A percentile compares a stretch with the other conserved stretches of the same genome.
Conservation (phyloP, 2,888 invertebrate species). For the Leucoptera coffeella region DNA sequence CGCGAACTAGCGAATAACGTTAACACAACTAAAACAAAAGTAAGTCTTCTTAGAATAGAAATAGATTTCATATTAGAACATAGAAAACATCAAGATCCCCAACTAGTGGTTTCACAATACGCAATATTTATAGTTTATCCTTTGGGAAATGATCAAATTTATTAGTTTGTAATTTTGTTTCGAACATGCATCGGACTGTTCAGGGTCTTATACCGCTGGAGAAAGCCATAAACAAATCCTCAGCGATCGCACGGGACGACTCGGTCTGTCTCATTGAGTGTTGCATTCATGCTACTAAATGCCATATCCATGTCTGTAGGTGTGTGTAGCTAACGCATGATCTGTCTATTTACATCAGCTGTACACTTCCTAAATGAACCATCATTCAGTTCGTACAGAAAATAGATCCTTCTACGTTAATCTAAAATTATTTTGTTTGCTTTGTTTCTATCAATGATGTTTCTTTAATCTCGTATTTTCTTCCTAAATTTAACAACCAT, state of each 20-base stretch:
- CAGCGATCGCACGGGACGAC: conserved; percentile 42
- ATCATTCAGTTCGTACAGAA: too few species aligned
- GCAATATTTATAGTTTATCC: conserved; percentile 21
- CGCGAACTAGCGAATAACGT: too few species aligned
- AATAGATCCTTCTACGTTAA: too few species aligned
- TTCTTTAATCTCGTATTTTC: too few species aligned
- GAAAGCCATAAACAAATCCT: conserved; percentile 48
- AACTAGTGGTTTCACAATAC: too few species aligned
- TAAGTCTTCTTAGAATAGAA: conserved; percentile 41
- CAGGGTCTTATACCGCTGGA: conserved; percentile 49
- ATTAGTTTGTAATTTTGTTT: conserved; percentile 31
- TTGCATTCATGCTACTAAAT: conserved; percentile 26
- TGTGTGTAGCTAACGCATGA: conserved; percentile 32
- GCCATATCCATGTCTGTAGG: conserved; percentile 24
- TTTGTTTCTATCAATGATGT: too few species aligned
- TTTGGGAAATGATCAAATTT: conserved; percentile 14
- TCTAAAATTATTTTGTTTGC: too few species aligned
- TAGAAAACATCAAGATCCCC: conserved; percentile 22
- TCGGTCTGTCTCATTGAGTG: conserved; percentile 34
- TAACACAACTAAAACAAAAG: conserved; percentile 19
- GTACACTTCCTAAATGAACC: too few species aligned
- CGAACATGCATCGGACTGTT: conserved; percentile 32
- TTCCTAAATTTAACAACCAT: too few species aligned
- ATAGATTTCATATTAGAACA: conserved; percentile 21
- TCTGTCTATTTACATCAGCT: too few species aligned